phyloP scores from a whole-genome alignment of 92 coral and sea anemone species.

The Heliopora coerulea region DNA sequence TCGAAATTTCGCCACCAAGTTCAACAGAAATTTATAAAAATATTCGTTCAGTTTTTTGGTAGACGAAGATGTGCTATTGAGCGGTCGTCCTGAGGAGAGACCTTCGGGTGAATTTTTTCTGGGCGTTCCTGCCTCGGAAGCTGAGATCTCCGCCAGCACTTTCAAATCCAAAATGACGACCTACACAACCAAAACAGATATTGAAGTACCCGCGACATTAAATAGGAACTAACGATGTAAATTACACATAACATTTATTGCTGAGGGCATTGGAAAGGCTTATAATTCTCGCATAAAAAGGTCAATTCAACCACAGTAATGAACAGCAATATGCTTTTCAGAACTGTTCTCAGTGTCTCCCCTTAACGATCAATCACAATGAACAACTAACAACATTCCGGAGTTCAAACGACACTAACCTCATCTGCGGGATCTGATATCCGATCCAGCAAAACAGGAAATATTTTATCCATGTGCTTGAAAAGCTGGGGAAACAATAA shows the following conservation, averaged over 20 bases:
- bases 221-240: too few species aligned
- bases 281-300: too few species aligned
- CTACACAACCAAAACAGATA: conserved; percentile 39
- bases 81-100: conserved; percentile 40
- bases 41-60: conserved; percentile 87
- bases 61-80: conserved; percentile 49
- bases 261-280: too few species aligned
- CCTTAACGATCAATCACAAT: too few species aligned
- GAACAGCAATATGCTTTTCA: too few species aligned
- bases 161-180: conserved; percentile 88
- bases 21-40: conserved; percentile 93
- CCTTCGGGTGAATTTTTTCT: conserved; percentile 68
- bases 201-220: too few species aligned
- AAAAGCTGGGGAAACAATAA: conserved; percentile 61
- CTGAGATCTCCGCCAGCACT: conserved; percentile 90
- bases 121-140: conserved; percentile 91
- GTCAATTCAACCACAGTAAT: too few species aligned
- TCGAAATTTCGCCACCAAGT: conserved; percentile 76
- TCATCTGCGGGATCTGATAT: conserved; percentile 95
- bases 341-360: too few species aligned
- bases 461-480: conserved; percentile 82
- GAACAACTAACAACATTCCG: too few species aligned
- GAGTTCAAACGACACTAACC: conserved; percentile 52
- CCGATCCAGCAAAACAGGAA: conserved; percentile 79
- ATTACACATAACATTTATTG: too few species aligned